Evolutionary conservation across 2,888 invertebrate genomes (phyloP).

Genomic region (Danaus chrysippus): DNA sequence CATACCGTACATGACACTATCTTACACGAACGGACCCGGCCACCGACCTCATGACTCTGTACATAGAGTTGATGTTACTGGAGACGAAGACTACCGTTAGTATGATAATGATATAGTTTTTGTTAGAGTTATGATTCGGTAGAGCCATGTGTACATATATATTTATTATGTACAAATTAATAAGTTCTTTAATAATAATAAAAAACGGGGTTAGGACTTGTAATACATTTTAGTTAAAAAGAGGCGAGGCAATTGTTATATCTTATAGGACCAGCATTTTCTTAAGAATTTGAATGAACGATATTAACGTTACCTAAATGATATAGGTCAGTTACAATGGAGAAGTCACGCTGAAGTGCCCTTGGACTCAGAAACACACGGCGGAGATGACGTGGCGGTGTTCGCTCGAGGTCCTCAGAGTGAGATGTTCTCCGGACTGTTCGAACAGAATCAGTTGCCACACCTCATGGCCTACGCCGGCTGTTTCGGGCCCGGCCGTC

Average conservation of each 20-base stretch:
- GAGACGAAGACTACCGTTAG: slow-evolving; percentile 45
- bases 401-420: slow-evolving; percentile 85
- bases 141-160: too few relatives aligned
- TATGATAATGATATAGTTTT: slow-evolving; percentile 5
- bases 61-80: slow-evolving; percentile 66
- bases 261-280: too few relatives aligned
- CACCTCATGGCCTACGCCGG: slow-evolving; percentile 86
- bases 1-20: slow-evolving; percentile 79
- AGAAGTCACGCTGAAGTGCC: slow-evolving; percentile 73
- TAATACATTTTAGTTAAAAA: too few relatives aligned
- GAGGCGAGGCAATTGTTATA: too few relatives aligned
- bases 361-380: slow-evolving; percentile 82
- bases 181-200: too few relatives aligned
- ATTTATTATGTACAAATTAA: too few relatives aligned
- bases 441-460: slow-evolving; percentile 88
- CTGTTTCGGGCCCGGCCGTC: slow-evolving; percentile 80
- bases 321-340: slow-evolving; percentile 42
- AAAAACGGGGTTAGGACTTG: too few relatives aligned
- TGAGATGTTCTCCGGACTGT: slow-evolving; percentile 85
- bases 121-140: not conserved
- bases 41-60: slow-evolving; percentile 55
- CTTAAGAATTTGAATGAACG: too few relatives aligned
- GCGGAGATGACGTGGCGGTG: slow-evolving; percentile 88
- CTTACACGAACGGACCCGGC: slow-evolving; percentile 83
- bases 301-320: not conserved